phyloP scores from a whole-genome alignment of 2,113 vertebrate species.

The Trichechus manatus region DNA sequence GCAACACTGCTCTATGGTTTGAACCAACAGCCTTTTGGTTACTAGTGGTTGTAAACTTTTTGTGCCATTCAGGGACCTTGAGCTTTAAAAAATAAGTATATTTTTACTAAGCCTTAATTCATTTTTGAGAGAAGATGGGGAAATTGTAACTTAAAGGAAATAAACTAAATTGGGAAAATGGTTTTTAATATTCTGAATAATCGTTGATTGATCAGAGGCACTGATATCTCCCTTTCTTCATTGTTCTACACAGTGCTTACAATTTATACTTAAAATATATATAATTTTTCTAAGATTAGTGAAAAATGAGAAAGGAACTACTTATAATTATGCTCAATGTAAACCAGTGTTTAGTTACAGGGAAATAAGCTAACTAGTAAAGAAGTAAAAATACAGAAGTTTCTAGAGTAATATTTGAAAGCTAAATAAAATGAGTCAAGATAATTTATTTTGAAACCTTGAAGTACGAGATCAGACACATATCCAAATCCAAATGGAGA shows the following conservation, averaged over 20 bases:
- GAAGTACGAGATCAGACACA: neutral
- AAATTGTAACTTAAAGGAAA: neutral
- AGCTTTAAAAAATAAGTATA: too few species aligned
- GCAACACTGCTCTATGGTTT: too few species aligned
- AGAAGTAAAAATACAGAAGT: neutral
- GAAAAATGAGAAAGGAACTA: neutral
- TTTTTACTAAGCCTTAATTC: neutral
- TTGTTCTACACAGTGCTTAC: neutral
- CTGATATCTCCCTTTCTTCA: neutral
- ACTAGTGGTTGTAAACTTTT: too few species aligned
- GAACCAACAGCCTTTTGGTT: too few species aligned
- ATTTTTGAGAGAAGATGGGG: neutral
- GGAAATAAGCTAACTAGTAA: neutral
- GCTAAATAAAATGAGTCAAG: neutral
- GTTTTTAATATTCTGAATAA: neutral
- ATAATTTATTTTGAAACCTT: conserved; percentile 2
- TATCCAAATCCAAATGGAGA: too few species aligned
- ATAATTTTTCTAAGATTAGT: neutral
- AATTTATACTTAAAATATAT: neutral
- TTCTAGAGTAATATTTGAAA: conserved; percentile 24
- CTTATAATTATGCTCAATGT: neutral
- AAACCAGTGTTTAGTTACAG: neutral
- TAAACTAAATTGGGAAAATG: neutral
- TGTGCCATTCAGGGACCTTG: too few species aligned
- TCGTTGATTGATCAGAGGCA: neutral